These are phyloP conservation scores for Squalus acanthias DNA, from an alignment of 2,797 vertebrate genomes.

Conservation along the genomic window DNA sequence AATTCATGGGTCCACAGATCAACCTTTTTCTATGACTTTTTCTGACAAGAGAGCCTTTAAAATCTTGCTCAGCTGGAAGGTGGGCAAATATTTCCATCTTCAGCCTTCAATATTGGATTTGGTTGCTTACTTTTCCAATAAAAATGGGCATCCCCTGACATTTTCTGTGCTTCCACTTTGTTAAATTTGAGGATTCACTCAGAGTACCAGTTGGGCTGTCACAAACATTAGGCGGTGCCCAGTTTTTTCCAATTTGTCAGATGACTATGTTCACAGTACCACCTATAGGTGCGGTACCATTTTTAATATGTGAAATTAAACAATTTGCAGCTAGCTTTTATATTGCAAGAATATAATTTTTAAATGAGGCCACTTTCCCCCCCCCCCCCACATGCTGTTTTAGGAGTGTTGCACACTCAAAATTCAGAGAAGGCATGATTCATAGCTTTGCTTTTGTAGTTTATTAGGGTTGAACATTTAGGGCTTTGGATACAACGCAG, in stretches of 20 bases:
- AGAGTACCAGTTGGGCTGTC: background rate
- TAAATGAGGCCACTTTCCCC: background rate
- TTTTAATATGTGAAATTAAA: background rate
- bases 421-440: background rate
- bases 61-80: background rate
- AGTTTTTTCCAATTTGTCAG: background rate
- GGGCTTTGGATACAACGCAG: background rate
- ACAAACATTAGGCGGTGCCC: background rate
- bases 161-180: background rate
- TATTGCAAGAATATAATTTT: background rate
- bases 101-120: background rate
- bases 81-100: background rate
- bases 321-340: background rate
- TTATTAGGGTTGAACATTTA: background rate
- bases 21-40: background rate
- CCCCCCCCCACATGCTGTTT: background rate
- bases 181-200: background rate
- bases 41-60: background rate
- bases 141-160: background rate
- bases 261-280: background rate
- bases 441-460: background rate
- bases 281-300: background rate
- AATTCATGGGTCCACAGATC: background rate
- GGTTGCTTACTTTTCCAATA: background rate
- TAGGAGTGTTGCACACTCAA: background rate